These are phyloP conservation scores for Stenolophus ochropezus DNA, from an alignment of 2,888 invertebrate genomes.

Conservation along the genomic window DNA sequence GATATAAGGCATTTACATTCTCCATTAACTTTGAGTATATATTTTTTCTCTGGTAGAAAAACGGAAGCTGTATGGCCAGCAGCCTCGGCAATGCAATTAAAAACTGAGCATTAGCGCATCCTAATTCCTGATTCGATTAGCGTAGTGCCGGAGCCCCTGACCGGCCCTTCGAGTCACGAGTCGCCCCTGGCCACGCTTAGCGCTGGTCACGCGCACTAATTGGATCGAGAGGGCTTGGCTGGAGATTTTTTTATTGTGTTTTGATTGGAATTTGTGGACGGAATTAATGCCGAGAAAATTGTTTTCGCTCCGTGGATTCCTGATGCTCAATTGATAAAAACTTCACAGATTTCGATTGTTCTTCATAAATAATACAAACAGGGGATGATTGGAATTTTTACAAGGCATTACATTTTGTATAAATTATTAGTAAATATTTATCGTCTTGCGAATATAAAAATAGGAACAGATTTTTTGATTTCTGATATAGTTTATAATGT, in stretches of 20 bases:
- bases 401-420: too few species aligned
- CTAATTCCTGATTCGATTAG: conserved; percentile 29
- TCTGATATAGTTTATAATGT: too few species aligned
- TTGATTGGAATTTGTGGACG: conserved; percentile 40
- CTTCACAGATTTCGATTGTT: neutral
- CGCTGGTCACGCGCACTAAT: conserved; percentile 30
- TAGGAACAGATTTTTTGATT: too few species aligned
- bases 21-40: too few species aligned
- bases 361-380: neutral
- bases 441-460: too few species aligned
- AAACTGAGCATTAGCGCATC: neutral
- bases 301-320: neutral
- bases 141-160: neutral
- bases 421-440: too few species aligned
- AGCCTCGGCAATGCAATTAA: neutral
- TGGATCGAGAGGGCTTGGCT: conserved; percentile 30
- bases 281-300: conserved; percentile 31
- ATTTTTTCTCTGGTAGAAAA: too few species aligned
- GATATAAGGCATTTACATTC: neutral
- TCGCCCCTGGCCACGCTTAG: conserved; percentile 18
- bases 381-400: too few species aligned
- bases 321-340: neutral
- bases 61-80: neutral
- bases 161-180: neutral
- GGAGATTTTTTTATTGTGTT: conserved; percentile 41